Evolutionary conservation across 2,888 invertebrate species (phyloP), one percentile per base, ranked within the genome.

Genomic region (Caradrina clavipalpis): DNA sequence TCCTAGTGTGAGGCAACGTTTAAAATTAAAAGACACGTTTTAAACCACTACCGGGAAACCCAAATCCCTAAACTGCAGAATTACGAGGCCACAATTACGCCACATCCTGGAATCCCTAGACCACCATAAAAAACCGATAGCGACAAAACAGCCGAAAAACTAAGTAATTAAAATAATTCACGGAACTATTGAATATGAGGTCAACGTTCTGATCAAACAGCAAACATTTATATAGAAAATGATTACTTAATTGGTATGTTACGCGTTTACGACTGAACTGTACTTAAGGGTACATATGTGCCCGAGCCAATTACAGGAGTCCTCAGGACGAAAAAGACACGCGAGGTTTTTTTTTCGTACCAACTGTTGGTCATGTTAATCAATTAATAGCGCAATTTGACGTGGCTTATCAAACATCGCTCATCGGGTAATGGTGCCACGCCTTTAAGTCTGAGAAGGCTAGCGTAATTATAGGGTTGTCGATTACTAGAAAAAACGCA

Each of bases 341-440:
- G 70, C 76, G 26, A 76, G 4, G 45, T 21, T 50, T 42, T 51
- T 55, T 69, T 55, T 69, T 67, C 17, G 26, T 58, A 50, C 54
- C 31, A 56, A 3, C 49, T 2, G 39, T 39, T 35, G 47, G 49
- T 57, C 60, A 70, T 53, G 66, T 81, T 83, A 83, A 81, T 87
- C 86, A 84, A 86, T 87, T 88, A 83, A 80, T 82, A 79, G 69
- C 64, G 76, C 82, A 87, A 86, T 89, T 87, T 85, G 81, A 83
- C 78, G 81, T 81, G 69, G 71, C 60, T 77, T 87, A 87, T 89
- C 86, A 80, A 68, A 59, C 81, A 88, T 89, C 88, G 65, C 78
- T 87, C 86, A 90, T 90, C 84, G 77, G 57, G 73, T 89, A 91
- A 90, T 91, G 87, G 89, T 68, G 63, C 85, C 89, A 81, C 89